Evolutionary conservation across 2,113 vertebrate genomes (phyloP).

Genomic region (Pomatostomus ruficeps): DNA sequence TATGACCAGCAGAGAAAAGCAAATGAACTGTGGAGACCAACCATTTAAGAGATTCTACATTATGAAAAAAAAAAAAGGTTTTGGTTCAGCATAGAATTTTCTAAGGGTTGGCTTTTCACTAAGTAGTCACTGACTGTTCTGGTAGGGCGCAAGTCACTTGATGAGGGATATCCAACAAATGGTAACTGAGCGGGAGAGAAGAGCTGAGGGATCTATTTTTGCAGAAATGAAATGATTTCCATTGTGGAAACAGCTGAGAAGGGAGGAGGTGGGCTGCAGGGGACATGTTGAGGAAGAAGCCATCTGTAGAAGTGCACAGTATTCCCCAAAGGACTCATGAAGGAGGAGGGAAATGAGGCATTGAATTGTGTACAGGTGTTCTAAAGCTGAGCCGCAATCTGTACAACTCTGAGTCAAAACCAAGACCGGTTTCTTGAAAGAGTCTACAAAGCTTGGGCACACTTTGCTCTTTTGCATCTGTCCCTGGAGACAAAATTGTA

Average conservation of each 20-base stretch:
- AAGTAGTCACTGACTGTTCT: neutral
- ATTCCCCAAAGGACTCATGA: neutral
- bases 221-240: neutral
- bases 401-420: neutral
- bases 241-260: neutral
- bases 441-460: neutral
- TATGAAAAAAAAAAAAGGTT: neutral
- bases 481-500: neutral
- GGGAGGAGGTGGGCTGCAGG: neutral
- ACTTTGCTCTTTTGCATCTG: neutral
- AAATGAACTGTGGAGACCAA: neutral
- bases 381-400: neutral
- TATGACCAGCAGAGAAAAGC: neutral
- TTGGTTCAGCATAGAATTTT: neutral
- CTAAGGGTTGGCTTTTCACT: neutral
- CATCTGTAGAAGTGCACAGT: neutral
- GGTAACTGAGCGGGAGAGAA: neutral
- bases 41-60: neutral
- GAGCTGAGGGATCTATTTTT: neutral
- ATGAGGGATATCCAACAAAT: neutral
- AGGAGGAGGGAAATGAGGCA: neutral
- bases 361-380: neutral
- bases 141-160: neutral
- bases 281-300: neutral
- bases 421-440: neutral